Percentiles rank a stretch among this genome's conserved stretches.
Conservation (phyloP, 2,888 invertebrate genomes). For the Chouioia cunea region DNA sequence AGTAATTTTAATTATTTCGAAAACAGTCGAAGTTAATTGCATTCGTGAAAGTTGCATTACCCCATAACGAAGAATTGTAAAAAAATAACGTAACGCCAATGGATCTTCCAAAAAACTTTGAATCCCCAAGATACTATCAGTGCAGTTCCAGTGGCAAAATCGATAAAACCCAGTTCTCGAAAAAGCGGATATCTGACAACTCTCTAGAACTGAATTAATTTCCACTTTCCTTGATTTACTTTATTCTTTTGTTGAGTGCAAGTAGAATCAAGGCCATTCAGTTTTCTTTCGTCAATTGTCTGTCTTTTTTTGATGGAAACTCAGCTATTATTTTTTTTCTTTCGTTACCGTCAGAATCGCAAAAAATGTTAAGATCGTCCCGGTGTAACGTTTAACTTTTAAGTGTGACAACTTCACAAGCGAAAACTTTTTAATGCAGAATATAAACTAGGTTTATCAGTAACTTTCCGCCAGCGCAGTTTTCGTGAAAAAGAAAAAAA, state of each 20-base stretch:
- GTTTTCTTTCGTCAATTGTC: slow-evolving; percentile 22
- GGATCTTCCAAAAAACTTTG: too few relatives aligned
- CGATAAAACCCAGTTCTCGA: not conserved
- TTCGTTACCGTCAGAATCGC: not conserved
- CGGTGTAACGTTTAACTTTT: slow-evolving; percentile 38
- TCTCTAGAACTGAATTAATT: slow-evolving; percentile 14
- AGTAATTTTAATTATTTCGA: too few relatives aligned
- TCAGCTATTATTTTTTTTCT: too few relatives aligned
- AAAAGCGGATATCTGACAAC: slow-evolving; percentile 5
- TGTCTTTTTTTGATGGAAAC: slow-evolving; percentile 6
- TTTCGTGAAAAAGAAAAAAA: slow-evolving; percentile 26
- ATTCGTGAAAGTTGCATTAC: too few relatives aligned
- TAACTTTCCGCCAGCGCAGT: slow-evolving; percentile 19
- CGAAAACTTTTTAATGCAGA: slow-evolving; percentile 37
- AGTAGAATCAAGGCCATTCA: slow-evolving; percentile 6
- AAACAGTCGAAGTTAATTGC: too few relatives aligned
- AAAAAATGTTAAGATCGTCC: slow-evolving; percentile 21
- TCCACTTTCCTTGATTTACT: slow-evolving; percentile 21
- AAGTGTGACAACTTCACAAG: slow-evolving; percentile 34
- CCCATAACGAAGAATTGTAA: too few relatives aligned
- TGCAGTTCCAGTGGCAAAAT: too few relatives aligned
- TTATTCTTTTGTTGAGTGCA: not conserved
- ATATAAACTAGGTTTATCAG: slow-evolving; percentile 42
- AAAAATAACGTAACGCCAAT: too few relatives aligned
- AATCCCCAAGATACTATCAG: too few relatives aligned